phyloP scores from a whole-genome alignment of 1,140 invertebrate genomes.

The Drosophila yakuba region DNA sequence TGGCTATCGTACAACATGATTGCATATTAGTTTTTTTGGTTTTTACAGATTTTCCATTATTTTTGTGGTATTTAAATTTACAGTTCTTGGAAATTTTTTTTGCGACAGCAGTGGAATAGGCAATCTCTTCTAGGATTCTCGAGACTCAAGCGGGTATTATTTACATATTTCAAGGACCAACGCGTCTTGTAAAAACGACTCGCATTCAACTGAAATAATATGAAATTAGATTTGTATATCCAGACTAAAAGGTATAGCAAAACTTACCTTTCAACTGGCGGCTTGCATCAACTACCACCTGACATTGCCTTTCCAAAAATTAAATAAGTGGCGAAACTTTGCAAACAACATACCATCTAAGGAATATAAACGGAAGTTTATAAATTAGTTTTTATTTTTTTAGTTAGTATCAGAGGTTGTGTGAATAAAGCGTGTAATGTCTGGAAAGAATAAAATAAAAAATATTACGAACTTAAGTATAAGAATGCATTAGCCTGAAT shows the following conservation, averaged over 20 bases:
- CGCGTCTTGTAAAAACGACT: slow-evolving; percentile 44
- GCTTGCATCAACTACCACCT: slow-evolving; percentile 25
- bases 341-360: slow-evolving; percentile 44
- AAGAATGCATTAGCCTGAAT: not conserved
- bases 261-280: slow-evolving; percentile 45
- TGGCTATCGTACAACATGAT: slow-evolving; percentile 51
- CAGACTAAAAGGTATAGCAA: accelerated
- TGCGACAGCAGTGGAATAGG: slow-evolving; percentile 69
- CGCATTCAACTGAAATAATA: slow-evolving; percentile 52
- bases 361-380: not conserved
- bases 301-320: slow-evolving; percentile 19
- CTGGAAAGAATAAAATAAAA: slow-evolving; percentile 9
- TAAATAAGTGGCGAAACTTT: slow-evolving; percentile 33
- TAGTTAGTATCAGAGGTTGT: not conserved
- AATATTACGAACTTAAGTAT: not conserved
- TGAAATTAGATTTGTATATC: too few relatives aligned
- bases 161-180: slow-evolving; percentile 51
- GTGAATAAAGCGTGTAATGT: not conserved
- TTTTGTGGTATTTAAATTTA: slow-evolving; percentile 57
- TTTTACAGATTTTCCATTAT: slow-evolving; percentile 19
- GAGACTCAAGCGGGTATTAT: slow-evolving; percentile 43
- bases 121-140: slow-evolving; percentile 13
- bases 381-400: not conserved
- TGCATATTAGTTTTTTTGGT: slow-evolving; percentile 3
- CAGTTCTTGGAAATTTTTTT: slow-evolving; percentile 65